Evolutionary conservation across 2,113 vertebrate genomes (phyloP).

Genomic region (Stercorarius parasiticus): DNA sequence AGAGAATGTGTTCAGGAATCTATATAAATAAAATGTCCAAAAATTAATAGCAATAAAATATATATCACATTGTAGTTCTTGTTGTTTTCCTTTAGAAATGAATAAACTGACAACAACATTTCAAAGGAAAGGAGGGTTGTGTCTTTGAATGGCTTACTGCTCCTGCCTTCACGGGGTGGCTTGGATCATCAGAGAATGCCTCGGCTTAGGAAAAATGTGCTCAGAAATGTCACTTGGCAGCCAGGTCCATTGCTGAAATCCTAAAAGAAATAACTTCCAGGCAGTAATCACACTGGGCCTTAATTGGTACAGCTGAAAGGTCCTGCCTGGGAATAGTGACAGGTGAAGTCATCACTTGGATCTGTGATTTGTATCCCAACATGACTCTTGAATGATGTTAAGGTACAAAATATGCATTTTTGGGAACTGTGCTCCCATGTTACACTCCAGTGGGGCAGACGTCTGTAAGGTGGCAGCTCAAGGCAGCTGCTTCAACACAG

Average conservation of each 20-base stretch:
- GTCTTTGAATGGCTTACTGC: slow-evolving; percentile 40
- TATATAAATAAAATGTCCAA: slow-evolving; percentile 4
- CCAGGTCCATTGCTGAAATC: neutral
- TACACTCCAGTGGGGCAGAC: neutral
- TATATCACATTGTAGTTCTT: slow-evolving; percentile 27
- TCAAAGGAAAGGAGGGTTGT: neutral
- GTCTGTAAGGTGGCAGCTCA: neutral
- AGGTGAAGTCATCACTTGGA: neutral
- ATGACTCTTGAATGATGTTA: neutral
- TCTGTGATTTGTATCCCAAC: neutral
- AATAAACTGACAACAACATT: neutral
- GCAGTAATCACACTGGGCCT: neutral
- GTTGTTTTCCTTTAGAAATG: slow-evolving; percentile 45
- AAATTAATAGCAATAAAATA: slow-evolving; percentile 31
- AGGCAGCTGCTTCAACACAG: neutral
- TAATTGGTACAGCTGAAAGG: neutral
- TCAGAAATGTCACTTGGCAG: neutral
- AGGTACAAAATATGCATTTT: neutral
- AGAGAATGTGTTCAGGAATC: slow-evolving; percentile 38
- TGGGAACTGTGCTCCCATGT: neutral
- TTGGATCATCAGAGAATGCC: slow-evolving; percentile 27
- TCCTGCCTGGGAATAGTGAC: neutral
- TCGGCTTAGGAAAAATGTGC: slow-evolving; percentile 10
- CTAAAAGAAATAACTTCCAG: neutral
- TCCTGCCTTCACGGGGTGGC: slow-evolving; percentile 3